These are phyloP conservation scores for Polyergus mexicanus DNA, from an alignment of 1,140 invertebrate genomes.

Conservation along the genomic window DNA sequence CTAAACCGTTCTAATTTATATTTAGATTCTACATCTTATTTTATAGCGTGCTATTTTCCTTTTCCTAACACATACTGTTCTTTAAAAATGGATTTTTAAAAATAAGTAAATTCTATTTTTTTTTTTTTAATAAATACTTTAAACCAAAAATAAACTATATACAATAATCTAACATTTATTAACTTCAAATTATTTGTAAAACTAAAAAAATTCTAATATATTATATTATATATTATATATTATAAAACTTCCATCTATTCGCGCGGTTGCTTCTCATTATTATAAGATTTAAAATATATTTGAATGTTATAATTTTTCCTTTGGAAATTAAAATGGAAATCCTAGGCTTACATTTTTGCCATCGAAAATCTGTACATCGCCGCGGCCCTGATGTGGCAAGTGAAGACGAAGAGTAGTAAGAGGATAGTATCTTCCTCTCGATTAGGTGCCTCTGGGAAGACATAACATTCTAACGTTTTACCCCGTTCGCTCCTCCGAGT, in stretches of 20 bases:
- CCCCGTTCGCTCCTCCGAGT: background rate
- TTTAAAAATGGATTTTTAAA: no score
- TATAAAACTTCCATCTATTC: background rate
- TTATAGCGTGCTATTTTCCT: no score
- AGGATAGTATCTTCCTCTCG: conserved; percentile 55
- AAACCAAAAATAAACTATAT: background rate
- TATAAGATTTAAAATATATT: conserved; percentile 5
- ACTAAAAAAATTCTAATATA: background rate
- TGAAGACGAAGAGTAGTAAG: conserved; percentile 50
- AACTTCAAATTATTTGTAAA: background rate
- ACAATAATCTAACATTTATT: background rate
- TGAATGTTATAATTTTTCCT: background rate
- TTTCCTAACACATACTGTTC: no score
- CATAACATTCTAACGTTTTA: conserved; percentile 51
- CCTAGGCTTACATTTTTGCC: background rate
- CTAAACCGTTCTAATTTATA: background rate
- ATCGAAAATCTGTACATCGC: background rate
- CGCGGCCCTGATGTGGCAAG: conserved; percentile 26
- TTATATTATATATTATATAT: no score
- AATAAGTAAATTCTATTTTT: no score
- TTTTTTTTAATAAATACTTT: no score
- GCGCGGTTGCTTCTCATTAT: background rate
- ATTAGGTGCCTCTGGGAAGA: conserved; percentile 28
- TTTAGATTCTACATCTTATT: no score
- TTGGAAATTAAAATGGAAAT: background rate